Percentiles rank a stretch among this genome's conserved stretches.
phyloP scores from a whole-genome alignment of 1,140 invertebrate genomes.

The Euborellia annulipes region DNA sequence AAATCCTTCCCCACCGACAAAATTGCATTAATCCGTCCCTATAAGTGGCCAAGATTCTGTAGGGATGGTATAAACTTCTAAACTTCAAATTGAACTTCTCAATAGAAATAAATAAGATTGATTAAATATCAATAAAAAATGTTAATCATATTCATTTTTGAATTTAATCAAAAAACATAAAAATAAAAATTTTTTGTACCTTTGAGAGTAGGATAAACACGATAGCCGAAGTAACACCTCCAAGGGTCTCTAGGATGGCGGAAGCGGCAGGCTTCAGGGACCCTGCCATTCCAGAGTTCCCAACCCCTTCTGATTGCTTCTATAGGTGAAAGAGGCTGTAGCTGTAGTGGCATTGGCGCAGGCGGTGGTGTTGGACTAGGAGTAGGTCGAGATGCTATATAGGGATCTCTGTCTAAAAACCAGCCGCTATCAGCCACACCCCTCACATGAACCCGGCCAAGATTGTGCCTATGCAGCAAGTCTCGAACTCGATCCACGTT shows the following conservation, averaged over 20 bases:
- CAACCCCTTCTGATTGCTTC: slow-evolving; percentile 60
- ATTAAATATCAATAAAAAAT: slow-evolving; percentile 1
- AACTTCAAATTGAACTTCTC: slow-evolving; percentile 8
- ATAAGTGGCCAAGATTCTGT: no score
- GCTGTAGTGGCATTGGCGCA: slow-evolving; percentile 8
- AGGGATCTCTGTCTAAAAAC: slow-evolving; percentile 76
- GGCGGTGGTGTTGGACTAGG: slow-evolving; percentile 2
- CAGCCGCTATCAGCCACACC: slow-evolving; percentile 83
- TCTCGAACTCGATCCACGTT: slow-evolving; percentile 70
- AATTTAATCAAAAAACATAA: background rate
- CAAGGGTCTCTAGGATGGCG: slow-evolving; percentile 58
- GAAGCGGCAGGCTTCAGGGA: slow-evolving; percentile 56
- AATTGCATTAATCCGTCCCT: no score
- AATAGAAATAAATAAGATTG: slow-evolving; percentile 1
- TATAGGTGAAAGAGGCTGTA: slow-evolving; percentile 32
- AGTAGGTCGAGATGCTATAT: slow-evolving; percentile 26
- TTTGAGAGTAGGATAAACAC: slow-evolving; percentile 70
- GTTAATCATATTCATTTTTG: no score
- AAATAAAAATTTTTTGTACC: slow-evolving; percentile 38
- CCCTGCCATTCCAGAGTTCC: slow-evolving; percentile 63
- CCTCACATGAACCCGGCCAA: slow-evolving; percentile 47
- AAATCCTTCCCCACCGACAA: no score
- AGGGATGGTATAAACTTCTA: slow-evolving; percentile 6
- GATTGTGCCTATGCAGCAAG: slow-evolving; percentile 41
- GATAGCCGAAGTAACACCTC: slow-evolving; percentile 84